Evolutionary conservation across 2,113 vertebrate genomes (phyloP).

Genomic region (Sprattus sprattus): DNA sequence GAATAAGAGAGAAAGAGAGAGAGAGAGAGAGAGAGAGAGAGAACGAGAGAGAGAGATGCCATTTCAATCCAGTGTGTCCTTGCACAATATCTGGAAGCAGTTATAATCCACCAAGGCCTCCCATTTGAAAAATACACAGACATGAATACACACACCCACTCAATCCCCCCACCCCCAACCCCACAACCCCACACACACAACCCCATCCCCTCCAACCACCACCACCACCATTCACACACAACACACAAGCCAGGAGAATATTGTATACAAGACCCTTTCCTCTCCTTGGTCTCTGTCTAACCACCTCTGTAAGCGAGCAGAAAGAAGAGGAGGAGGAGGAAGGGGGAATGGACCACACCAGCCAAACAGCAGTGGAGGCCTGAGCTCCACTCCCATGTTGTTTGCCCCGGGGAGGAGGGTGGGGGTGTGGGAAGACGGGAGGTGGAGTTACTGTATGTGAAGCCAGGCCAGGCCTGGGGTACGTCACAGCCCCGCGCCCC

Average conservation of each 20-base stretch:
- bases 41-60: neutral
- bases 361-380: neutral
- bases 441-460: conserved; percentile 74
- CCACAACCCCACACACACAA: conserved; percentile 1
- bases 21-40: conserved; percentile 1
- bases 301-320: conserved; percentile 21
- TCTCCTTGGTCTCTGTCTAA: too few species aligned
- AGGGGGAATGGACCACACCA: conserved; percentile 46
- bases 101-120: conserved; percentile 59
- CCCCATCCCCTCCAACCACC: neutral
- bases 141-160: conserved; percentile 17
- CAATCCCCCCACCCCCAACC: neutral
- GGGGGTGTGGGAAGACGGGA: conserved; percentile 56
- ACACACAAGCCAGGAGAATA: neutral
- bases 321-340: conserved; percentile 47
- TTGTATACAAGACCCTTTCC: neutral
- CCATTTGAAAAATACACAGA: conserved; percentile 35
- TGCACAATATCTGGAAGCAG: conserved; percentile 68
- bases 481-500: neutral
- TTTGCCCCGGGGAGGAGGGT: conserved; percentile 75
- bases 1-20: neutral
- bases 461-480: neutral
- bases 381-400: conserved; percentile 78
- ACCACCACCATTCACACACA: neutral
- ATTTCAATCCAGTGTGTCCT: conserved; percentile 48